These are phyloP conservation scores for Ophion ventricosus DNA, from an alignment of 2,888 invertebrate genomes.

Conservation along the genomic window DNA sequence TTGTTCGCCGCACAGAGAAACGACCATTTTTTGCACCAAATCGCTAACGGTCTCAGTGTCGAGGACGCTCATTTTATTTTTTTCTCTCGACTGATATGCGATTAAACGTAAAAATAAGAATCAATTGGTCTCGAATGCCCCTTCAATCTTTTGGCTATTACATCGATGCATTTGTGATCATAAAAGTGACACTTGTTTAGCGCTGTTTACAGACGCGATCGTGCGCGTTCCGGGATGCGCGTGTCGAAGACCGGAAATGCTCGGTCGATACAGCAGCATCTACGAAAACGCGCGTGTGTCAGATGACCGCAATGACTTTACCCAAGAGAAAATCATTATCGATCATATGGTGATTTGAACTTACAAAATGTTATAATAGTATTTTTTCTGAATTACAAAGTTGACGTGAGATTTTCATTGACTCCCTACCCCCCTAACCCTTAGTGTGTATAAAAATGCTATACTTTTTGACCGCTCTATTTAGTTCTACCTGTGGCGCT, in stretches of 20 bases:
- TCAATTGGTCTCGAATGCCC: not conserved
- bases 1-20: slow-evolving; percentile 80
- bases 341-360: too few relatives aligned
- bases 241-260: not conserved
- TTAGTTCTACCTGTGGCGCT: too few relatives aligned
- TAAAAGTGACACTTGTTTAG: slow-evolving; percentile 24
- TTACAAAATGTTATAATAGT: too few relatives aligned
- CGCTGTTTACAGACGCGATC: slow-evolving; percentile 7
- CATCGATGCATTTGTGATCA: slow-evolving; percentile 2
- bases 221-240: not conserved
- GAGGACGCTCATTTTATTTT: slow-evolving; percentile 73
- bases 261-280: not conserved
- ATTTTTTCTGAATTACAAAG: too few relatives aligned
- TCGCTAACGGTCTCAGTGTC: slow-evolving; percentile 80
- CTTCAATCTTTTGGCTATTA: not conserved
- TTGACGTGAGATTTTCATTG: too few relatives aligned
- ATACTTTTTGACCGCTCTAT: too few relatives aligned
- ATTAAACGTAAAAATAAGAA: not conserved
- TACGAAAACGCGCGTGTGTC: not conserved
- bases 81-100: not conserved
- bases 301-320: too few relatives aligned
- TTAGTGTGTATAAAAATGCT: too few relatives aligned
- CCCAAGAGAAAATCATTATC: too few relatives aligned
- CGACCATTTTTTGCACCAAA: slow-evolving; percentile 79
- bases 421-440: too few relatives aligned